Conservation (phyloP, 2,113 vertebrate species). For the Catharus fuscescens region DNA sequence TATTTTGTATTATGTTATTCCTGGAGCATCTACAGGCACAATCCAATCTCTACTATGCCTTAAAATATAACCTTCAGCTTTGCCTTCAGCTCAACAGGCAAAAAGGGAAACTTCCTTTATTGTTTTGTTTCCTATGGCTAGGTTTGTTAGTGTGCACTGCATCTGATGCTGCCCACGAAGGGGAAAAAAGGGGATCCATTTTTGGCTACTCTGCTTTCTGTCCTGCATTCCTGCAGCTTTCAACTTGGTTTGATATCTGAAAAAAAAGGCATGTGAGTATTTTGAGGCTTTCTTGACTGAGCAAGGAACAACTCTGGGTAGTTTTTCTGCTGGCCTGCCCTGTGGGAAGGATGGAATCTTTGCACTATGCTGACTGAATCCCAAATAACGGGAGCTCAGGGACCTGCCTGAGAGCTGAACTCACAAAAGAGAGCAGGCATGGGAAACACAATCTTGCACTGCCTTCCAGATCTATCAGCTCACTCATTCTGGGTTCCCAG, state of each 20-base stretch:
- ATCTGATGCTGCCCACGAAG: neutral
- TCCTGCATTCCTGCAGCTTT: neutral
- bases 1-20: neutral
- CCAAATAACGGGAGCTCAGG: too few relatives aligned
- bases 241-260: neutral
- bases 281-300: neutral
- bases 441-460: neutral
- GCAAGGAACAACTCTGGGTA: neutral
- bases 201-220: neutral
- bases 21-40: neutral
- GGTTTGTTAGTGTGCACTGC: neutral
- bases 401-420: neutral
- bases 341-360: neutral
- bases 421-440: neutral
- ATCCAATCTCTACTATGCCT: neutral
- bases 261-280: neutral
- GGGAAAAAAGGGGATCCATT: neutral
- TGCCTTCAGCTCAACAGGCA: neutral
- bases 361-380: neutral
- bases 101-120: neutral
- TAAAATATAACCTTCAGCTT: neutral
- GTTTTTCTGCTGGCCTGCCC: neutral
- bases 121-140: neutral
- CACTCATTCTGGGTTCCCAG: neutral
- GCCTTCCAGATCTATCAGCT: neutral